A percentile compares a stretch with the other conserved stretches of the same genome.
These are phyloP conservation scores for Lamellibrachia satsuma DNA, from an alignment of 2,888 invertebrate species.

Conservation along the genomic window DNA sequence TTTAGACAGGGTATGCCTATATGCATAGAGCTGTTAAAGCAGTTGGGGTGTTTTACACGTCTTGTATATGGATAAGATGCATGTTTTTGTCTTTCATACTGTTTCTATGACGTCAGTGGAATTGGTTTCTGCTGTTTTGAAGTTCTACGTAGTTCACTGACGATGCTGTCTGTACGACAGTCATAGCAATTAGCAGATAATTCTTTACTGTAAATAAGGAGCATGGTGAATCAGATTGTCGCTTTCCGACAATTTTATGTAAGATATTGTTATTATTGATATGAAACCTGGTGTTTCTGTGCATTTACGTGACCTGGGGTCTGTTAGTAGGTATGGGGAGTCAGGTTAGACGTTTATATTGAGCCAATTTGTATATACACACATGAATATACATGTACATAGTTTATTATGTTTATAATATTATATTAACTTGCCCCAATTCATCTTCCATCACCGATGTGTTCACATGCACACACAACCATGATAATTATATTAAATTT, in stretches of 20 bases:
- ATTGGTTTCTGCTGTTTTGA: not conserved
- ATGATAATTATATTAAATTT: not conserved
- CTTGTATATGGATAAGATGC: not conserved
- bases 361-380: slow-evolving; percentile 22
- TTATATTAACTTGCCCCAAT: not conserved
- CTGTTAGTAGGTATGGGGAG: not conserved
- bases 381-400: slow-evolving; percentile 23
- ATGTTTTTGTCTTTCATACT: not conserved
- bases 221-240: not conserved
- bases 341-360: slow-evolving; percentile 17
- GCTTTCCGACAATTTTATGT: not conserved
- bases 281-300: not conserved
- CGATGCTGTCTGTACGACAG: not conserved
- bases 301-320: not conserved
- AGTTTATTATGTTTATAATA: slow-evolving; percentile 24
- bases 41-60: not conserved
- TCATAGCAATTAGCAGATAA: not conserved
- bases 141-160: not conserved
- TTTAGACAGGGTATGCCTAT: not conserved
- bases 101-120: slow-evolving; percentile 6
- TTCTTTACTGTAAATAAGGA: not conserved
- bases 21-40: not conserved
- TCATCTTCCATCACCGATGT: not conserved
- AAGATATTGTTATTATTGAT: not conserved
- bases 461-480: not conserved